Base-by-base conservation (phyloP, 2,888 invertebrate genomes). In the Lasioglossum morio region DNA sequence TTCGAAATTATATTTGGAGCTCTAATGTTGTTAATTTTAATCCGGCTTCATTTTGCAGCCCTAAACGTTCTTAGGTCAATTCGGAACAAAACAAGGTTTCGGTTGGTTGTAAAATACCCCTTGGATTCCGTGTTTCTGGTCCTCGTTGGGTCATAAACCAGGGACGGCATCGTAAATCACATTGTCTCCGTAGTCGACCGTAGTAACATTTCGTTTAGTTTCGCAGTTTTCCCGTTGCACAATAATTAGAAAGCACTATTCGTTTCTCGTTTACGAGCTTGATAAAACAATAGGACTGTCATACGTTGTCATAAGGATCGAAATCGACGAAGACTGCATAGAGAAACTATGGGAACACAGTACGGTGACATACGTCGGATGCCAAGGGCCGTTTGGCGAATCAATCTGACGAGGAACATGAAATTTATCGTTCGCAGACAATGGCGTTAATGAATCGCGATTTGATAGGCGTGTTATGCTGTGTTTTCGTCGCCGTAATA, bases 31-130 rank as follows among this genome's bases (percentile, higher is more conserved):
- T 69, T n/a, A 23, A 30, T 16, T 27, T 78, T 23, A 16, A 14
- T 60, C 72, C 40, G 37, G 19, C 5, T 27, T 75, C 12, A 46
- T 77, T 78, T 69, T 46, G 37, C 16, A 23, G 16, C 30, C 34
- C 27, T 60, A 4, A 3, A n/a, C 57, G 57, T 10, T 79, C 53
- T 48, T 10, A 34, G 77, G 72, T 69, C 48, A 53, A 23, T 43
- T 4, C 16, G 43, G 70, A 37, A 57, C 74, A 72, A 80, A 78
- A 77, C 85, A 76, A 79, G 46, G 84, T 87, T 88, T 82, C 84
- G 63, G 40, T 48, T 76, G 75, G 86, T 70, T 88, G 82, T 89
- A 90, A 92, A 90, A 89, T 90, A 90, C 84, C 84, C 85, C 80
- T 84, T 84, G 83, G 79, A 87, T 77, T 79, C 74, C 57, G 72